Conservation (phyloP, 2,888 invertebrate genomes). For the Caenorhabditis uteleia region DNA sequence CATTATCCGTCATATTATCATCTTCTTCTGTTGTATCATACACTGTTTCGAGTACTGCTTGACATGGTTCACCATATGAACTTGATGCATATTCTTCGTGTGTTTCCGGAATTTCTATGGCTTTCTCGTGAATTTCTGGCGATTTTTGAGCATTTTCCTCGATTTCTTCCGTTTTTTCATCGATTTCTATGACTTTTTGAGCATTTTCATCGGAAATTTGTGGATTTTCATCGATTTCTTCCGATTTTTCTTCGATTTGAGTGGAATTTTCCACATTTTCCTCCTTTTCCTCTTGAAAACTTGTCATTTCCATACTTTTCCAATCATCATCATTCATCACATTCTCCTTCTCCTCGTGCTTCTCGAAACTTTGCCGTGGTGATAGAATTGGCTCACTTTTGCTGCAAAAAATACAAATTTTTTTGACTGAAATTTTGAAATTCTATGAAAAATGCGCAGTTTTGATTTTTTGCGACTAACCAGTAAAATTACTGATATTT, state of each 20-base stretch:
- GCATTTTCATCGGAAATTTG: too few species aligned
- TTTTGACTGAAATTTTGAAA: too few species aligned
- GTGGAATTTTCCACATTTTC: background rate
- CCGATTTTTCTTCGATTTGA: too few species aligned
- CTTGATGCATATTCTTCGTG: conserved; percentile 11
- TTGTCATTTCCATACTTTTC: too few species aligned
- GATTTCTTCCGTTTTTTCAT: background rate
- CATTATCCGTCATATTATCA: conserved; percentile 13
- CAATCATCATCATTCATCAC: background rate
- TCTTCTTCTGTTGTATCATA: conserved; percentile 13
- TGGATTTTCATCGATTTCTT: too few species aligned
- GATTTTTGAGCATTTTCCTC: conserved; percentile 1
- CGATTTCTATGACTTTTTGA: background rate
- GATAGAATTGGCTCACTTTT: too few species aligned
- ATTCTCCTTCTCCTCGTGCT: background rate
- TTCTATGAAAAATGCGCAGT: too few species aligned
- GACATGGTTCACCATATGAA: conserved; percentile 26
- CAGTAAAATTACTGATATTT: too few species aligned
- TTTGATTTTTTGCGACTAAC: too few species aligned
- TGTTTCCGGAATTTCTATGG: background rate
- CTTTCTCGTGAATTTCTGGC: background rate
- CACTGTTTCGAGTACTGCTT: conserved; percentile 25
- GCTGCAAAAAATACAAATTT: too few species aligned
- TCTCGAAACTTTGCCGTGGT: too few species aligned
- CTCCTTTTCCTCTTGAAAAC: too few species aligned